Conservation (phyloP, 2,888 invertebrate species). For the Drosophila meridiana region DNA sequence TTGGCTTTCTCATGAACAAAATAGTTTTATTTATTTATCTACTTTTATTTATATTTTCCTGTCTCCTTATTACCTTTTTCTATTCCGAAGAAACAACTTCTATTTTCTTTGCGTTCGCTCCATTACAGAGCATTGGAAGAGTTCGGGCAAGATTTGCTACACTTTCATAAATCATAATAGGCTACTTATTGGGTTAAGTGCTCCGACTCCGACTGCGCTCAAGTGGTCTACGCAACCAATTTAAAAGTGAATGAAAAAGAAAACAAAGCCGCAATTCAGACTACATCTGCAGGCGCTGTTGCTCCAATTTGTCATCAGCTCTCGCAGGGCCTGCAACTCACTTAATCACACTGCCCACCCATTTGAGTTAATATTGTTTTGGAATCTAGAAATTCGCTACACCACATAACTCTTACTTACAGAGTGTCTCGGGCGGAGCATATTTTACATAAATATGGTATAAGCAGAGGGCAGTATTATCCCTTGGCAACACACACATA, state of each 20-base stretch:
- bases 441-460: slow-evolving; percentile 53
- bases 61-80: neutral
- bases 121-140: slow-evolving; percentile 23
- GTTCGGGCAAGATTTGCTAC: slow-evolving; percentile 40
- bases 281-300: slow-evolving; percentile 35
- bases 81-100: neutral
- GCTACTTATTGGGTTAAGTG: slow-evolving; percentile 60
- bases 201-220: slow-evolving; percentile 52
- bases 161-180: slow-evolving; percentile 54
- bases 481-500: slow-evolving; percentile 57
- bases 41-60: neutral
- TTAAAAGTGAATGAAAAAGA: slow-evolving; percentile 43
- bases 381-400: slow-evolving; percentile 58
- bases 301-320: slow-evolving; percentile 73
- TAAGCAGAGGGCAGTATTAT: slow-evolving; percentile 16
- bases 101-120: slow-evolving; percentile 17
- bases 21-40: neutral
- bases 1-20: neutral
- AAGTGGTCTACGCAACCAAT: slow-evolving; percentile 73
- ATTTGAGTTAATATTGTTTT: slow-evolving; percentile 39
- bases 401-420: slow-evolving; percentile 64
- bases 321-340: slow-evolving; percentile 44
- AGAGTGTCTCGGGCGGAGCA: slow-evolving; percentile 19
- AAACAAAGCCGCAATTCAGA: slow-evolving; percentile 21
- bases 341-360: slow-evolving; percentile 55